Base-by-base conservation (phyloP, 1,140 invertebrate species). In the Brachystomella parvula region DNA sequence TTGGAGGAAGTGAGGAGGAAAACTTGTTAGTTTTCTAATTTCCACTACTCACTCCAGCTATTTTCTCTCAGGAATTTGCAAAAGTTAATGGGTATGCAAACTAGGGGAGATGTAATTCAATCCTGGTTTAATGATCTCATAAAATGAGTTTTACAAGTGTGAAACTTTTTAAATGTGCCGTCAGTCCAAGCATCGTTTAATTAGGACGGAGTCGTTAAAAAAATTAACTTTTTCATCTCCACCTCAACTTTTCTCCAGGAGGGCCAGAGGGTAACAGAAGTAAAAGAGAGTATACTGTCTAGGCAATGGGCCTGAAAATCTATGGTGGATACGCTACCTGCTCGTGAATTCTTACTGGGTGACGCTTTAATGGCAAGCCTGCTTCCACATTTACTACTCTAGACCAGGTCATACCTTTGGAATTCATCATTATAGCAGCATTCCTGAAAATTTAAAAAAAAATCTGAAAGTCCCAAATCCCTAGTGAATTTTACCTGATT, bases 91-190 rank as follows among this genome's bases (percentile, higher is more conserved):
- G 49, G 49, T 53, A 53, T 53, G 49, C 49, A 53, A 53, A 53
- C 49, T 12, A 53, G 49, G 49, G 24, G n/a, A 53, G 49, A 53
- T 53, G 49, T 53, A 53, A 53, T 53, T 53, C 49, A 53, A 53
- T 53, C 49, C 49, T 24, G 21, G 12, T 53, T 53, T 53, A 53
- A 53, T 53, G 49, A 53, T 12, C 15, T 19, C 49, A 53, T 53
- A 53, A 53, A 53, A 26, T 26, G 12, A 15, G n/a, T 6, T 17
- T 53, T 53, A 53, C 49, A 53, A 53, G 49, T 53, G 49, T 53
- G 49, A 53, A 53, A 53, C 49, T 53, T 53, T 53, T 53, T 53
- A 53, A 24, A n/a, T n/a, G 12, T 24, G 49, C 49, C 49, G 12
- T 53, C 49, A 53, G 49, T 53, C 12, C 9, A 26, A 53, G 24